Evolutionary conservation across 2,888 invertebrate species (phyloP), one percentile per base, ranked within the genome.

Genomic region (Cyclophora punctaria): DNA sequence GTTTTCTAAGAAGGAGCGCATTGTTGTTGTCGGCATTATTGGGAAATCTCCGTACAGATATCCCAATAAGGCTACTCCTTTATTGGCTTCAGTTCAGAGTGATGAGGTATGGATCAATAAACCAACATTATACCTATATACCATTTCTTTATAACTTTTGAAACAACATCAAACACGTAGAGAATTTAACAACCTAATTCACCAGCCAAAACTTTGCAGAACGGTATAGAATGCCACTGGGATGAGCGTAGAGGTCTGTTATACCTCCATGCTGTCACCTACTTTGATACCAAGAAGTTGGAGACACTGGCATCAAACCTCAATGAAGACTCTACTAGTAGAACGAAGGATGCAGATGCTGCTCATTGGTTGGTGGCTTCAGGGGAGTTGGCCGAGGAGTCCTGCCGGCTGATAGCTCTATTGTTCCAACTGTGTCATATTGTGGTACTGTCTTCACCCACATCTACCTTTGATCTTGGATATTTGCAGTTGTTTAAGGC

Each of bases 361-460:
- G 75, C 80, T 0, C 74, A 94, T 71, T 95, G 94, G 83, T 85
- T 95, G 49, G 91, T 92, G 43, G 89, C 93, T 1, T 78, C 84
- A 0, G 89, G 89, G 1, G 86, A 89, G 53, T 69, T 89, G 41
- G 82, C 89, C 0, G 69, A 78, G 0, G 89, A 89, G 7, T 77
- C 89, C 2, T 94, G 95, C 20, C 92, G 92, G 64, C 91, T 92
- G 44, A 82, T 98, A 49, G 89, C 96, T 2, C 86, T 96, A 54
- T 83, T 96, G 7, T 93, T 96, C 71, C 93, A 95, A 64, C 82
- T 95, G 45, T 96, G 96, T 55, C 96, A 97, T 68, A 91, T 97
- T 55, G 90, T 96, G 20, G 75, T 89, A 43, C 67, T 75, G 58
- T 91, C 69, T 5, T 90, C 73, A 53, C 91, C 75, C 55, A 91